Evolutionary conservation across 2,888 invertebrate genomes (phyloP).

Genomic region (Chydorus sphaericus): DNA sequence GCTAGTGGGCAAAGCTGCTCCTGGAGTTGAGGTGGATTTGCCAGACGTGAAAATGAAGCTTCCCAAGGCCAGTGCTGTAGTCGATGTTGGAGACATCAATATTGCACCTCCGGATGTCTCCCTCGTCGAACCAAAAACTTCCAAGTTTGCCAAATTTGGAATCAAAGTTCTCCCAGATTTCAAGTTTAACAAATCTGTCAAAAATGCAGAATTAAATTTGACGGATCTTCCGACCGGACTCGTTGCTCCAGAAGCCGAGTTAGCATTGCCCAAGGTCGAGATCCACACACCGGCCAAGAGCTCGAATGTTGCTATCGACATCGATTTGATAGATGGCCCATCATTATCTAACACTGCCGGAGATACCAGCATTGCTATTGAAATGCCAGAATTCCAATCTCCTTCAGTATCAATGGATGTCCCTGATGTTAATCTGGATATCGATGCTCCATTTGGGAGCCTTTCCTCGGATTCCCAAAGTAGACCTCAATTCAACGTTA

Average conservation of each 20-base stretch:
- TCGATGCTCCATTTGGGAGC: too few relatives aligned
- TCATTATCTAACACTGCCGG: background rate
- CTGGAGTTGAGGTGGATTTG: background rate
- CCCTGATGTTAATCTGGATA: background rate
- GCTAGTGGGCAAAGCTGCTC: background rate
- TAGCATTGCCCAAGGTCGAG: background rate
- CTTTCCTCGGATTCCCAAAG: too few relatives aligned
- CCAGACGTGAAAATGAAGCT: conserved; percentile 5
- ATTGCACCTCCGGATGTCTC: background rate
- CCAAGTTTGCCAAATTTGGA: conserved; percentile 22
- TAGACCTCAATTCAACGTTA: background rate
- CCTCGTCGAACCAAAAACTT: background rate
- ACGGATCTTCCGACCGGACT: background rate
- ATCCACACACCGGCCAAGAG: background rate
- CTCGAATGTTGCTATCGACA: background rate
- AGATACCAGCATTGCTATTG: background rate
- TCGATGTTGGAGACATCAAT: background rate
- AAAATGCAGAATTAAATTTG: background rate
- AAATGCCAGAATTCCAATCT: background rate
- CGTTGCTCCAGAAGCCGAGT: background rate
- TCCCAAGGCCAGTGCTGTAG: background rate
- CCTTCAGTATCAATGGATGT: background rate
- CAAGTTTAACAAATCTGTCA: conserved; percentile 14
- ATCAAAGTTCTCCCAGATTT: conserved; percentile 25
- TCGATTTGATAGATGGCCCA: conserved; percentile 5